A percentile compares a stretch with the other conserved stretches of the same genome.
These are phyloP conservation scores for Panurus biarmicus DNA, from an alignment of 2,113 vertebrate genomes.

Conservation along the genomic window DNA sequence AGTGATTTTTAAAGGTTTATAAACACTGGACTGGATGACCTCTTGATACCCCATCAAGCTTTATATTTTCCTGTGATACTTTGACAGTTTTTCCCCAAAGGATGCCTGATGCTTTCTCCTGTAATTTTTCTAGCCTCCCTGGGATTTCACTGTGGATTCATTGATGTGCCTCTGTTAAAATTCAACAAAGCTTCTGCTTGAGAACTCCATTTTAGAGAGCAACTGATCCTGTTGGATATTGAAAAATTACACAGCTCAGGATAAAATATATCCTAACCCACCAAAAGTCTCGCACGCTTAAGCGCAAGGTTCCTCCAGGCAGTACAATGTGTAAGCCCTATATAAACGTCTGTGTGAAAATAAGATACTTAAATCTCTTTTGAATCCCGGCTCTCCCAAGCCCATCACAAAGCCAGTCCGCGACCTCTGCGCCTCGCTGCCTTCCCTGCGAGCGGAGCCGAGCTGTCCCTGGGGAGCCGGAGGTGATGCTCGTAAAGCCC, in stretches of 20 bases:
- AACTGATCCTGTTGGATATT: background rate
- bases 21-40: background rate
- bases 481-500: background rate
- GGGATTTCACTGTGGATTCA: background rate
- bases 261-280: background rate
- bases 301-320: background rate
- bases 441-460: rapidly evolving
- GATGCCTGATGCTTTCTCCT: background rate
- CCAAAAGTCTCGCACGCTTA: background rate
- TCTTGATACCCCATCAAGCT: background rate
- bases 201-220: background rate
- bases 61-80: background rate
- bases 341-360: background rate
- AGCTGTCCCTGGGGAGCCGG: background rate
- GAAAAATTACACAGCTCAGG: background rate
- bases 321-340: background rate
- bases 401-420: background rate
- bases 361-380: background rate
- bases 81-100: background rate
- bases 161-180: background rate
- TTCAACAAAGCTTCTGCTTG: background rate
- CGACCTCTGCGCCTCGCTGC: background rate
- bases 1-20: background rate
- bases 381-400: background rate
- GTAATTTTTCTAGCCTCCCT: background rate